Conservation (phyloP, 2,113 vertebrate genomes). For the Desmodus rotundus region DNA sequence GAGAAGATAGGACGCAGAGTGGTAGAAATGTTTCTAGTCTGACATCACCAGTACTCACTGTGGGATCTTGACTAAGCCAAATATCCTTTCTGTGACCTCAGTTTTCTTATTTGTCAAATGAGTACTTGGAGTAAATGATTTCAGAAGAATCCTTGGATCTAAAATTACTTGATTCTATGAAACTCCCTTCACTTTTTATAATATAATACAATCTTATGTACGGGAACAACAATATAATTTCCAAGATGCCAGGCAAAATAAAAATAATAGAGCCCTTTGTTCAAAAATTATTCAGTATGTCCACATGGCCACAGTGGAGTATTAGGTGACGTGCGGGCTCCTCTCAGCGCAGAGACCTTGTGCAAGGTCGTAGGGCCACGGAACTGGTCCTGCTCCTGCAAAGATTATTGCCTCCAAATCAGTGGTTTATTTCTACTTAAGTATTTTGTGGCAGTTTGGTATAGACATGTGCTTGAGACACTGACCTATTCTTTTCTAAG, state of each 20-base stretch:
- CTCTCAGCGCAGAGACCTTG: background rate
- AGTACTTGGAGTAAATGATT: conserved; percentile 34
- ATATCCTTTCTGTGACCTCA: conserved; percentile 40
- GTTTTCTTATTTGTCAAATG: conserved; percentile 40
- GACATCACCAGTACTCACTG: background rate
- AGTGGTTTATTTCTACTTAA: background rate
- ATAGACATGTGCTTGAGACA: background rate
- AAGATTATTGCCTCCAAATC: background rate
- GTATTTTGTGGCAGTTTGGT: background rate
- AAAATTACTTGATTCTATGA: conserved; percentile 26
- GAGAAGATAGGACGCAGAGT: background rate
- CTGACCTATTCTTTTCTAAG: background rate
- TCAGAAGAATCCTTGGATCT: conserved; percentile 40
- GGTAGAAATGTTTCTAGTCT: background rate
- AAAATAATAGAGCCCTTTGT: background rate
- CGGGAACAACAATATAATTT: background rate
- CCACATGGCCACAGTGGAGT: background rate
- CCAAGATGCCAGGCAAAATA: background rate
- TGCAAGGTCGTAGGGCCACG: background rate
- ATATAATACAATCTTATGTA: background rate
- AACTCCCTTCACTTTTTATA: conserved; percentile 21
- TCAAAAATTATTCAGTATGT: background rate
- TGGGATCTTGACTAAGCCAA: conserved; percentile 4
- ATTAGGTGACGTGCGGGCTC: background rate
- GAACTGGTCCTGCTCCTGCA: background rate